Conservation (phyloP, 2,113 vertebrate genomes). For the Cathartes aura region DNA sequence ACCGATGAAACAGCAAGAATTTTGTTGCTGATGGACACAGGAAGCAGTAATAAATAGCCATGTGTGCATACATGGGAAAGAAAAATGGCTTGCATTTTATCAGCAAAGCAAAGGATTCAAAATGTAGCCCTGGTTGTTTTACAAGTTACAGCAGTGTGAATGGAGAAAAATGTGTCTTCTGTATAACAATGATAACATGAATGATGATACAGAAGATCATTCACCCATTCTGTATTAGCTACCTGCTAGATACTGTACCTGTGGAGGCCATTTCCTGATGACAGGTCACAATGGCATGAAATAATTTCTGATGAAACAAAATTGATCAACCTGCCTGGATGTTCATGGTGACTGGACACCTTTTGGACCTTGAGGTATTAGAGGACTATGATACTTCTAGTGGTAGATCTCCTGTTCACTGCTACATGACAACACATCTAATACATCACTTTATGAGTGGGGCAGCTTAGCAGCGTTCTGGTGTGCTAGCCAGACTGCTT, state of each 20-base stretch:
- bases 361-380: not conserved
- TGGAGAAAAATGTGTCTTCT: not conserved
- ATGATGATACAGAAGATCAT: not conserved
- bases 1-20: conserved; percentile 35
- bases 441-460: not conserved
- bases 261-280: not conserved
- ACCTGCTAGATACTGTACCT: not conserved
- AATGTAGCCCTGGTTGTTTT: not conserved
- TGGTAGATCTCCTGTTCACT: not conserved
- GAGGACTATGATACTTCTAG: not conserved
- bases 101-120: not conserved
- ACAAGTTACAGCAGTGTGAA: not conserved
- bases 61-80: not conserved
- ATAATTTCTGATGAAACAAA: not conserved
- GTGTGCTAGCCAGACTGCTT: not conserved
- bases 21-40: conserved; percentile 9
- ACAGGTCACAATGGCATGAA: not conserved
- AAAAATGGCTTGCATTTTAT: conserved; percentile 32
- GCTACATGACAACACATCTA: not conserved
- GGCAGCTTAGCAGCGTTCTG: not conserved
- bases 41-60: not conserved
- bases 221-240: not conserved
- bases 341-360: not conserved
- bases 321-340: not conserved
- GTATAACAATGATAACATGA: not conserved